Percentiles rank a stretch among this genome's conserved stretches.
Conservation (phyloP, 2,797 vertebrate species). For the Hypotaenidia philippensis region DNA sequence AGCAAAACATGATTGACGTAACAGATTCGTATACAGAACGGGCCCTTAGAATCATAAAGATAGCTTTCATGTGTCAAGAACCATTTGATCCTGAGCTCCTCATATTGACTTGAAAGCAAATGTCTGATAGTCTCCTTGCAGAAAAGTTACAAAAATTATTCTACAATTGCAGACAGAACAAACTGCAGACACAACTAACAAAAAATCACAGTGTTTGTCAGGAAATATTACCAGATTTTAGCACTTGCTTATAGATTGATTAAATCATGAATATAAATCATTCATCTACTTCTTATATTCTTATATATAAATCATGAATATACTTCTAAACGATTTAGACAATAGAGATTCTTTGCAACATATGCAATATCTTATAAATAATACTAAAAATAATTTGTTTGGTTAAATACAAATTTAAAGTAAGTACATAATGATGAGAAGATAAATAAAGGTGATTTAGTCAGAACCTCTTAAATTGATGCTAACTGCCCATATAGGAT, state of each 20-base stretch:
- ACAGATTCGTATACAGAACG: not conserved
- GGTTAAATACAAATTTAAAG: not conserved
- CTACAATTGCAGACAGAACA: not conserved
- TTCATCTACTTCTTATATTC: too few relatives aligned
- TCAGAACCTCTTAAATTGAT: not conserved
- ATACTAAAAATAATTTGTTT: not conserved
- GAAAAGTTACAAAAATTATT: not conserved
- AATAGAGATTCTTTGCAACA: not conserved
- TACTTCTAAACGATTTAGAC: not conserved
- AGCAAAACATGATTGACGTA: not conserved
- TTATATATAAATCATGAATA: not conserved
- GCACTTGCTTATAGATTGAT: not conserved
- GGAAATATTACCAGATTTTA: not conserved
- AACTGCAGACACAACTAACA: not conserved
- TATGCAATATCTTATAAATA: too few relatives aligned
- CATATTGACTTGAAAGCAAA: not conserved
- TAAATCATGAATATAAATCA: too few relatives aligned
- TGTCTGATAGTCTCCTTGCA: not conserved
- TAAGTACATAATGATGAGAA: not conserved
- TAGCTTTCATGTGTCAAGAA: not conserved
- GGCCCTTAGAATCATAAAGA: not conserved
- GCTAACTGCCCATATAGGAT: not conserved
- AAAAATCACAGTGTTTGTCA: not conserved
- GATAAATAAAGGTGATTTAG: not conserved
- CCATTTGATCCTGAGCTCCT: not conserved